Base-by-base conservation (phyloP, 2,888 invertebrate genomes). In the Unio delphinus region DNA sequence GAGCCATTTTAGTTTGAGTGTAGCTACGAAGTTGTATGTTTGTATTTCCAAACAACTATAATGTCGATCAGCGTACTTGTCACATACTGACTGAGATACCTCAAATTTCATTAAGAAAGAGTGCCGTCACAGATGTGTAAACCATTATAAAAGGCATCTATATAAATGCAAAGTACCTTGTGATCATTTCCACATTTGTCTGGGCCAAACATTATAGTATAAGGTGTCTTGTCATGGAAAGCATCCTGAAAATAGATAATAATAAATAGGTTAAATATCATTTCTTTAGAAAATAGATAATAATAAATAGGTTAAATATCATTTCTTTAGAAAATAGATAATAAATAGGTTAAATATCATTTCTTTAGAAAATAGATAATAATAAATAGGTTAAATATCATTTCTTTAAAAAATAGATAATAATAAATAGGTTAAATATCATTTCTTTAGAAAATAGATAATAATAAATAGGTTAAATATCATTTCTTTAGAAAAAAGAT, bases 191-290 rank as follows among this genome's bases (percentile, higher is more conserved):
- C 99, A 91, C 99, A 99, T 91, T 98, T 99, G 92, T 99, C 99
- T 15, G 99, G 99, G 0, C 99, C 99, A 91, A 99, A 99, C 99
- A 99, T 99, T 86, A 99, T 96, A 3, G 97, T 96, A 91, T 99
- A 99, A 0, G 97, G 95, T 0, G 98, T 97, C 91, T 97, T 97
- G 91, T 99, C 99, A 90, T 95, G 93, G 91, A 99, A 97, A 86
- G 93, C 92, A 79, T 93, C 94, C 89, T 92, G 87, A 68, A 85
- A 85, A 63, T 57, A 68, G 63, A 72, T 75, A 28, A 1, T 17
- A 30, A 60, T 45, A 60, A 45, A 1, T 54, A 1, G 11, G 11
- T 45, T 45, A 11, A 11, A 11, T 45, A 11, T 45, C 11, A 45
- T 45, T 8, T 45, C 7, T 45, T 45, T 45, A 11, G 5, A 23